Percentiles rank a stretch among this genome's conserved stretches.
Evolutionary conservation across 2,113 vertebrate species (phyloP).

Genomic region (Australoheros scitulus): DNA sequence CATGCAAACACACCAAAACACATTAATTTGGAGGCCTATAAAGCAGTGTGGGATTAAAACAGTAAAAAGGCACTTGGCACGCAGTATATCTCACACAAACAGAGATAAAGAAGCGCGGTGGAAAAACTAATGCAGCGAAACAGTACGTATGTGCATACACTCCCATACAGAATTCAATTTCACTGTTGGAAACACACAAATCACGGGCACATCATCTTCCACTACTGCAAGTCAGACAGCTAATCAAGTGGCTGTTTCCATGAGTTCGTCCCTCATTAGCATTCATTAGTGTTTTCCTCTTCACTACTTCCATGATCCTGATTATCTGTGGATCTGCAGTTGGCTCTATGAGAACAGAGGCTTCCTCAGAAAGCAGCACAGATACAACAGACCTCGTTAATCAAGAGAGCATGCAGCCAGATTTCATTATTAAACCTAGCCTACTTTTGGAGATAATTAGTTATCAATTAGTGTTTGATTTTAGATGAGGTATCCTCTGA

Average conservation of each 20-base stretch:
- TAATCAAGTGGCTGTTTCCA: constrained; percentile 70
- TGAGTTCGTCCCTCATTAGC: constrained; percentile 60
- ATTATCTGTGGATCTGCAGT: constrained; percentile 52
- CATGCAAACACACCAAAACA: constrained; percentile 10
- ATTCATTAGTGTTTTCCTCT: constrained; percentile 56
- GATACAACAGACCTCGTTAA: constrained; percentile 37
- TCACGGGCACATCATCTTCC: constrained; percentile 46
- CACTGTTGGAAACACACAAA: constrained; percentile 56
- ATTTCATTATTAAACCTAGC: constrained; percentile 20
- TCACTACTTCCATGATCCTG: constrained; percentile 51
- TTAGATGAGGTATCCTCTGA: neutral
- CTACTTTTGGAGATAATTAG: constrained; percentile 21
- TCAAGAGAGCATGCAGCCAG: constrained; percentile 12
- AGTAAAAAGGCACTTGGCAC: neutral
- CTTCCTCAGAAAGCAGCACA: constrained; percentile 20
- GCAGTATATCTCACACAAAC: neutral
- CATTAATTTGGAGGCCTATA: neutral
- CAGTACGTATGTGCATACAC: neutral
- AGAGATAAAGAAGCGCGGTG: neutral
- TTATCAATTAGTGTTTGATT: constrained; percentile 1
- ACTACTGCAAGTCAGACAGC: constrained; percentile 56
- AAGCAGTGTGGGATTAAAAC: neutral
- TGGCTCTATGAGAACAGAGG: constrained; percentile 10
- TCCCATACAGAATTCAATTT: constrained; percentile 18
- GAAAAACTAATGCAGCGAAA: neutral